phyloP scores from a whole-genome alignment of 2,888 invertebrate genomes.

The Caenorhabditis virilis region DNA sequence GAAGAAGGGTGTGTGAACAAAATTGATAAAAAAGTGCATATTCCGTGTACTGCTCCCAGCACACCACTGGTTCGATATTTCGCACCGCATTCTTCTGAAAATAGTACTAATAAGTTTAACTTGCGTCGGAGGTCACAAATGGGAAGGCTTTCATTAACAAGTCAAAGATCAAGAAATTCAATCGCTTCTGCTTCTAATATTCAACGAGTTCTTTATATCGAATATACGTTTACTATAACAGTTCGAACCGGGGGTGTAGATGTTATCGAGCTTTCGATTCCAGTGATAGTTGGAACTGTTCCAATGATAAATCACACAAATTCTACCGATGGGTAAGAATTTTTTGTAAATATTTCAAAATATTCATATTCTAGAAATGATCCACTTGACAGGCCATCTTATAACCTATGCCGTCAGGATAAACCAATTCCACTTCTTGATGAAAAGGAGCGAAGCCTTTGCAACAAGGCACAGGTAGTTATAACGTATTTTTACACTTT shows the following conservation, averaged over 20 bases:
- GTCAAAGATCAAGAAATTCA: constrained; percentile 27
- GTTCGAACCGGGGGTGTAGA: constrained; percentile 50
- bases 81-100: constrained; percentile 10
- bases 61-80: constrained; percentile 26
- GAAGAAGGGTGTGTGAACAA: constrained; percentile 54
- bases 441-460: constrained; percentile 38
- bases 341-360: not conserved
- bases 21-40: constrained; percentile 59
- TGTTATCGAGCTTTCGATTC: constrained; percentile 56
- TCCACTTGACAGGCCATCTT: constrained; percentile 31
- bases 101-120: constrained; percentile 30
- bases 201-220: constrained; percentile 31
- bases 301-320: constrained; percentile 37
- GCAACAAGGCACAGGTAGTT: constrained; percentile 48
- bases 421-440: constrained; percentile 42
- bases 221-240: constrained; percentile 31
- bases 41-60: constrained; percentile 44
- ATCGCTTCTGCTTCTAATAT: constrained; percentile 30
- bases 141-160: constrained; percentile 33
- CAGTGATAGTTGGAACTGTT: constrained; percentile 56
- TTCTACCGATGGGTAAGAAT: constrained; percentile 25
- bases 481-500: not conserved
- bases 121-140: constrained; percentile 39
- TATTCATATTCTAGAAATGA: constrained; percentile 9
- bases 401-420: constrained; percentile 38